Evolutionary conservation across 23 tunicate genomes (phyloP).

Genomic region (Styela clava): DNA sequence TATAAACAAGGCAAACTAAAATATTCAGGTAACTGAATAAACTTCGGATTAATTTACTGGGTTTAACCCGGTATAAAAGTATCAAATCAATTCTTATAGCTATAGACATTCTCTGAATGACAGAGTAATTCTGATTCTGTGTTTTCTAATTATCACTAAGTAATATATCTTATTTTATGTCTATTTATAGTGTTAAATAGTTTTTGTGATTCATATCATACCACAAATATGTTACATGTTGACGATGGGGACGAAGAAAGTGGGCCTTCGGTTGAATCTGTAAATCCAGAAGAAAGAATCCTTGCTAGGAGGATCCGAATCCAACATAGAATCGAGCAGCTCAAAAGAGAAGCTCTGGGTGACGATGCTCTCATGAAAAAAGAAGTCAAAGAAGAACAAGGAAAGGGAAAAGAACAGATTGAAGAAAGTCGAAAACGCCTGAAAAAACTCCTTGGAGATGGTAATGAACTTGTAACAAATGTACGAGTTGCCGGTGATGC

Average conservation of each 20-base stretch:
- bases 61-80: too few species aligned
- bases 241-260: constrained; percentile 74
- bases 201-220: too few species aligned
- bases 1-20: too few species aligned
- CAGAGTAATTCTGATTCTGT: too few species aligned
- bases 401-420: constrained; percentile 77
- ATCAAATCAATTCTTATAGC: too few species aligned
- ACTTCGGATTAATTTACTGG: too few species aligned
- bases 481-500: constrained; percentile 90
- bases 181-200: too few species aligned
- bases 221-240: constrained; percentile 35
- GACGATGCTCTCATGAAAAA: constrained; percentile 55
- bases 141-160: too few species aligned
- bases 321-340: constrained; percentile 77
- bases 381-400: constrained; percentile 55
- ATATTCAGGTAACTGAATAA: too few species aligned
- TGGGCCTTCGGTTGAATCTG: constrained; percentile 89
- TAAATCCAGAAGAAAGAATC: constrained; percentile 87
- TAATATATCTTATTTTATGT: too few species aligned
- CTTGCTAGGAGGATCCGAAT: constrained; percentile 76
- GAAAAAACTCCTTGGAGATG: constrained; percentile 65
- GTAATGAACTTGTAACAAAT: constrained; percentile 89
- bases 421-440: constrained; percentile 74
- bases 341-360: constrained; percentile 84
- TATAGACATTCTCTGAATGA: too few species aligned